Evolutionary conservation across 2,888 invertebrate genomes (phyloP).

Genomic region (Aspidapion aeneum): DNA sequence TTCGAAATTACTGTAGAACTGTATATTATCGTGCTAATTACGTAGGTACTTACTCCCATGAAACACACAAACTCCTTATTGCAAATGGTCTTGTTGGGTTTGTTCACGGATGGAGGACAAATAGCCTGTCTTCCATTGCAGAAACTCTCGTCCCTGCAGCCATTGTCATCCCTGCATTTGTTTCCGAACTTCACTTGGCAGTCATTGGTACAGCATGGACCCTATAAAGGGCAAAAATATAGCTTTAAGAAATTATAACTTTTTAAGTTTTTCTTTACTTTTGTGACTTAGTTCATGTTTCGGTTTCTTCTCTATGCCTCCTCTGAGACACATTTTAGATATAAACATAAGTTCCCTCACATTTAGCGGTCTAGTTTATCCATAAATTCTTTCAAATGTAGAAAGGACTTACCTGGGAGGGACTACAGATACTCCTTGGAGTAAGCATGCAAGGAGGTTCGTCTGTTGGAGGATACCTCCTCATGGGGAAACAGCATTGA

Average conservation of each 20-base stretch:
- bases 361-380: no score
- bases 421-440: constrained; percentile 74
- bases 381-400: no score
- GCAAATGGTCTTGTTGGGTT: constrained; percentile 92
- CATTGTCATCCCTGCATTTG: constrained; percentile 90
- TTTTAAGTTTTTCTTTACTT: neutral
- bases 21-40: no score
- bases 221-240: constrained; percentile 59
- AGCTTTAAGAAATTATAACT: no score
- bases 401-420: constrained; percentile 80
- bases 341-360: neutral
- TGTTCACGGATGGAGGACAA: constrained; percentile 90
- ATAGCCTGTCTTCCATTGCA: constrained; percentile 87
- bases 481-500: constrained; percentile 89
- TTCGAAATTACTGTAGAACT: no score
- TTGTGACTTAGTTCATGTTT: neutral
- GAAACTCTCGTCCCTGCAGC: constrained; percentile 88
- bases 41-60: constrained; percentile 91
- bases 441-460: constrained; percentile 87
- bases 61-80: constrained; percentile 97
- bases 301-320: no score
- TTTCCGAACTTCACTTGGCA: constrained; percentile 83
- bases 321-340: no score
- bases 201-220: constrained; percentile 90
- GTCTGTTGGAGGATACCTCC: constrained; percentile 68